Base-by-base conservation (phyloP, 2,113 vertebrate genomes). In the Sorex araneus region DNA sequence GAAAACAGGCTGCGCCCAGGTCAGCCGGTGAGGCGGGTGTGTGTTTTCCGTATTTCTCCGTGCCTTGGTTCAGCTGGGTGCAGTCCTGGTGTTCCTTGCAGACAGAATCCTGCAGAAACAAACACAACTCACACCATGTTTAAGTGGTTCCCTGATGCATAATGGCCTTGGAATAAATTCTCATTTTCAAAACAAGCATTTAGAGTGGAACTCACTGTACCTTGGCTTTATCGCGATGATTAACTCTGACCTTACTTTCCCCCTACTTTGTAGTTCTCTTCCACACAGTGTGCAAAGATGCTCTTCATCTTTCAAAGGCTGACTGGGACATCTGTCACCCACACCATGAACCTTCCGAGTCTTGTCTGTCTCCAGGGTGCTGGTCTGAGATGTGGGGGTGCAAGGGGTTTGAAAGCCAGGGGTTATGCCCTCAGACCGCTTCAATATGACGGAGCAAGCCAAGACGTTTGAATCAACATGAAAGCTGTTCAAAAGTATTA, bases 261-360 rank as follows among this genome's bases (percentile, higher is more conserved):
- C 28, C 36, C 28, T 15, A 25, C 27, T 74, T 94, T 70, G 77
- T 82, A 84, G 18, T 86, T 71, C 43, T 90, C 23, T 21, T 93
- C 64, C 88, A 85, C 74, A 81, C 47, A 81, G 83, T 87, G 23
- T 91, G 67, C 69, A 91, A 60, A 89, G 40, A 67, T 43, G 81
- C 45, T 91, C 89, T 93, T 84, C 71, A 71, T 84, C 94, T 90
- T 93, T 92, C 69, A 77, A 90, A 95, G 54, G 71, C 9, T 87
- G 19, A 84, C 50, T 43, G 23, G 74, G 89, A 47, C 77, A 90
- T 77, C 36, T 92, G 74, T 87, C 50, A 92, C 21, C 19, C 69
- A 87, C 32, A 30, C 87, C 32, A 40, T 89, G 87, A 85, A 50
- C 64, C 90, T 95, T 76, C 2, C 84, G 57, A 87, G 67, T 85